A percentile compares a stretch with the other conserved stretches of the same genome.
phyloP scores from a whole-genome alignment of 1,140 invertebrate genomes.

The Lucilia sericata region DNA sequence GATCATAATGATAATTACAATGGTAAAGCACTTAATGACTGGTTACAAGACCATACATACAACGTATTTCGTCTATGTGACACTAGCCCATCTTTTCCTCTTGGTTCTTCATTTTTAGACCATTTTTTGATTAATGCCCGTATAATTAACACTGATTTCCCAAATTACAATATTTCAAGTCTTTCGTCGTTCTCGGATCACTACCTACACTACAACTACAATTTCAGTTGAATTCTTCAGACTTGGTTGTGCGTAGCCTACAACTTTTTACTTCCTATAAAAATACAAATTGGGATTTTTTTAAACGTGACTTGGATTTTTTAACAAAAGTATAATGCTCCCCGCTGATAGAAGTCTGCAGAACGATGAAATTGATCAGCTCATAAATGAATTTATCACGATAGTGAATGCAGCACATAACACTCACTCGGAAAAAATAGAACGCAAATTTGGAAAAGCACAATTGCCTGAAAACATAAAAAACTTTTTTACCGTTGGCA shows the following conservation, averaged over 20 bases:
- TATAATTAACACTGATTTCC: background rate
- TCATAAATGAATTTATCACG: background rate
- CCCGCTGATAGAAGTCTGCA: background rate
- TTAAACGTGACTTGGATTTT: background rate
- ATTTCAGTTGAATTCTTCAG: background rate
- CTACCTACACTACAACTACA: background rate
- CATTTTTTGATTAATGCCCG: background rate
- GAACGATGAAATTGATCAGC: background rate
- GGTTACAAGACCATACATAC: background rate
- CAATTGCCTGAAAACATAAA: background rate
- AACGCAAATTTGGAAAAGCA: background rate
- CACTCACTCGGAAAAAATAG: background rate
- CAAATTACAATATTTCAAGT: slow-evolving; percentile 4
- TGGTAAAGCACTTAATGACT: background rate
- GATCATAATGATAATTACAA: background rate
- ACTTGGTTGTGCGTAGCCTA: background rate
- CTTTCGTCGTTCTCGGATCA: slow-evolving; percentile 2
- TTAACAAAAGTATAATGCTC: background rate
- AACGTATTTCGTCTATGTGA: background rate
- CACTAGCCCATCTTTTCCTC: background rate
- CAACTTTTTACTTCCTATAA: background rate
- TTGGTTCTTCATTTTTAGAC: background rate
- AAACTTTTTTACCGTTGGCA: background rate
- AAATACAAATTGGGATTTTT: background rate
- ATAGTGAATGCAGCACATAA: background rate